A percentile compares a stretch with the other conserved stretches of the same genome.
Conservation (phyloP, 1,140 invertebrate species). For the Meloidogyne exigua region DNA sequence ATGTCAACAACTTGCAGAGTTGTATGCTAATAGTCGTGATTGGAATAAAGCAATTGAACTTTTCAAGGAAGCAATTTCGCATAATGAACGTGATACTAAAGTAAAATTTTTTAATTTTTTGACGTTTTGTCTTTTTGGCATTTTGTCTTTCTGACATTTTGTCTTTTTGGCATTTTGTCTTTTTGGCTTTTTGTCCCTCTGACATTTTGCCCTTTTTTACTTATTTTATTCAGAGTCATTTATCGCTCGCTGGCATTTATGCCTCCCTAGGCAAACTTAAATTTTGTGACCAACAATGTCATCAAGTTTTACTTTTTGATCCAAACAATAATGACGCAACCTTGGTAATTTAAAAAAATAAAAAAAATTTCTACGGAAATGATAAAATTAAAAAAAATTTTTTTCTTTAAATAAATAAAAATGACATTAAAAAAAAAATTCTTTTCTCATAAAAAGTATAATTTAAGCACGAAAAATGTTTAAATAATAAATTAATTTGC, state of each 20-base stretch:
- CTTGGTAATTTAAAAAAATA: conserved; percentile 67
- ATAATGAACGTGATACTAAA: conserved; percentile 76
- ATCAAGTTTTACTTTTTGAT: conserved; percentile 77
- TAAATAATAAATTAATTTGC: too few species aligned
- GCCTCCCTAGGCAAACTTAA: conserved; percentile 66
- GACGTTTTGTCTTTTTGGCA: too few species aligned
- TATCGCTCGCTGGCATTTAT: conserved; percentile 56
- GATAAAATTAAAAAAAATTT: conserved; percentile 16
- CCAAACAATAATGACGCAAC: conserved; percentile 85
- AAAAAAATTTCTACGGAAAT: background rate
- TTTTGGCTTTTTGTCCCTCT: too few species aligned
- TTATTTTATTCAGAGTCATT: conserved; percentile 41
- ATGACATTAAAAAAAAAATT: too few species aligned
- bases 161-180: too few species aligned
- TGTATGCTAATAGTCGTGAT: conserved; percentile 70
- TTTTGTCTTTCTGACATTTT: too few species aligned
- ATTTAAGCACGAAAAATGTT: too few species aligned
- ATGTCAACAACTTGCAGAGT: conserved; percentile 73
- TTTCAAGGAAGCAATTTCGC: conserved; percentile 81
- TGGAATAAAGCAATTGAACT: conserved; percentile 74
- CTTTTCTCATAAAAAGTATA: too few species aligned
- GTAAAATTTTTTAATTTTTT: conserved; percentile 65
- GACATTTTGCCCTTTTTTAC: too few species aligned
- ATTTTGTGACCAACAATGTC: conserved; percentile 74
- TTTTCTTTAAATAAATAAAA: too few species aligned